A percentile compares a stretch with the other conserved stretches of the same genome.
Evolutionary conservation across 2,113 vertebrate species (phyloP).

Genomic region (Dinomys branickii): DNA sequence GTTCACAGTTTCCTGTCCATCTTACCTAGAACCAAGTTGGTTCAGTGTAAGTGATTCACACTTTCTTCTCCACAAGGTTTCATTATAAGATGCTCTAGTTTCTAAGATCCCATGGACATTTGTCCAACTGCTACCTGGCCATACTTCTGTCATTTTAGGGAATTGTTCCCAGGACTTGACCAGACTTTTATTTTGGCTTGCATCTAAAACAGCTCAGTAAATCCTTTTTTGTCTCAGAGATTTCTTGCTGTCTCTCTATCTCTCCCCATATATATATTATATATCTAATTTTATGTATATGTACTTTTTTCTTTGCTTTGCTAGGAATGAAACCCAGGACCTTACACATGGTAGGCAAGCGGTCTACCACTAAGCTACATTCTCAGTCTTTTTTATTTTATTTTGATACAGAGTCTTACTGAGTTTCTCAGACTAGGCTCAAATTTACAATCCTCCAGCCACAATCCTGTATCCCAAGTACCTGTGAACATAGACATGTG

Average conservation of each 20-base stretch:
- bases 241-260: background rate
- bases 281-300: background rate
- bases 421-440: background rate
- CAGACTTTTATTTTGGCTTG: background rate
- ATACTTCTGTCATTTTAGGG: background rate
- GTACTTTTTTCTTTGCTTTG: background rate
- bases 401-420: background rate
- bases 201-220: background rate
- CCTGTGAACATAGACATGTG: background rate
- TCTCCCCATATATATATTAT: background rate
- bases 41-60: background rate
- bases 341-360: background rate
- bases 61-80: background rate
- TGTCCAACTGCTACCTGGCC: background rate
- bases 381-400: background rate
- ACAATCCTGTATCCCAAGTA: background rate
- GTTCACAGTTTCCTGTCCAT: background rate
- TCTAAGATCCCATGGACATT: background rate
- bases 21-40: background rate
- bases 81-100: background rate
- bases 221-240: background rate
- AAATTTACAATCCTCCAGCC: background rate
- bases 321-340: background rate
- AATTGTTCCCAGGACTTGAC: background rate
- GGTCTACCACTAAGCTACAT: background rate